Base-by-base conservation (phyloP, 2,113 vertebrate species). In the Oryzias melastigma region DNA sequence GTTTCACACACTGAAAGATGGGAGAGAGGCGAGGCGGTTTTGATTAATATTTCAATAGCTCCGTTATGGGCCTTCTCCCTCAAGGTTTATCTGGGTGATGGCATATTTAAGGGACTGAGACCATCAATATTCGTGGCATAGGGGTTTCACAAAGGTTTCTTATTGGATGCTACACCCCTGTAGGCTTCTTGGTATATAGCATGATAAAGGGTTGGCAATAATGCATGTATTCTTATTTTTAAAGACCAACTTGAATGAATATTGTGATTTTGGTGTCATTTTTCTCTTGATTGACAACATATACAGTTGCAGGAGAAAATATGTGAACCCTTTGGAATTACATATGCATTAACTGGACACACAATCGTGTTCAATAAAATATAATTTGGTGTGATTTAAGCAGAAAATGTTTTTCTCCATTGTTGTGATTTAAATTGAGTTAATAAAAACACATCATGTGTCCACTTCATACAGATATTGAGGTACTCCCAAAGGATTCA, bases 11-110 rank as follows among this genome's bases (percentile, higher is more conserved):
- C 56, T 42, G 49, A 63, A 49, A 55, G 55, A 61, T 58, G 44
- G 57, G 66, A 64, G 48, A 69, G 51, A 69, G 44, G 65, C 64
- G 52, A 75, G 55, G 52, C 63, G n/a, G 62, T 68, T 64, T 54
- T 57, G 56, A 66, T 65, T 52, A 29, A 83, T 76, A 76, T 78
- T 85, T 75, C 59, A 85, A 53, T 58, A 43, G 40, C 29, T 65
- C 68, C 55, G 63, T 73, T 67, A 76, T 73, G 48, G 40, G 57
- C 56, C 51, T 51, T 25, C 1, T 44, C 47, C 52, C 52, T 63
- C 52, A 45, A 59, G 70, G 55, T 75, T 73, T 65, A 40, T 83
- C 68, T 81, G 58, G 48, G 35, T 53, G 71, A 75, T 73, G 51
- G 62, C 52, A 68, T 82, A 80, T 76, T 80, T 76, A 46, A 65